Evolutionary conservation across 2,113 vertebrate species (phyloP).

Genomic region (Rhea americana): DNA sequence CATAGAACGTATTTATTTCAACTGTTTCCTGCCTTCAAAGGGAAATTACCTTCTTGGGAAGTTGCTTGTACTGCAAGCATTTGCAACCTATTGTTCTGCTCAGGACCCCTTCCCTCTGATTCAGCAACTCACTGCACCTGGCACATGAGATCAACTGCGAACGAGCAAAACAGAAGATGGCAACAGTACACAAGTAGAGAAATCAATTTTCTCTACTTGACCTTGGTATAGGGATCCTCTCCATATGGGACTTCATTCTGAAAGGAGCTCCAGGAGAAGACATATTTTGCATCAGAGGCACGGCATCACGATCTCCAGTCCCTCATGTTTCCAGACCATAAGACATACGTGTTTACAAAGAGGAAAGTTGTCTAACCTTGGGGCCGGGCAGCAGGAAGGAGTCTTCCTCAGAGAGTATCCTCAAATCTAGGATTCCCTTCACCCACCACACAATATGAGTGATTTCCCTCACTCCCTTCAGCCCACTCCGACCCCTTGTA

Average conservation of each 20-base stretch:
- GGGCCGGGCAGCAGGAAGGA: neutral
- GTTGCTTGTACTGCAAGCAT: neutral
- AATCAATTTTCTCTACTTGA: neutral
- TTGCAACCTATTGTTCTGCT: neutral
- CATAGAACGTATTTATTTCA: neutral
- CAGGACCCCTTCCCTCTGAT: neutral
- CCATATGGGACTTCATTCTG: neutral
- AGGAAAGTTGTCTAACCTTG: neutral
- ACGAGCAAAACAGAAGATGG: neutral
- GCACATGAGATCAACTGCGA: neutral
- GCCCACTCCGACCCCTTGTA: neutral
- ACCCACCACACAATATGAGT: neutral
- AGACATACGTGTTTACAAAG: neutral
- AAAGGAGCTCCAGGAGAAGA: neutral
- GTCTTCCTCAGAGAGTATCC: neutral
- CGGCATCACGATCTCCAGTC: too few relatives aligned
- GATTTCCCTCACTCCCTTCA: neutral
- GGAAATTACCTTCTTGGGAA: neutral
- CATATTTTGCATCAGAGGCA: neutral
- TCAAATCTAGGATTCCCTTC: neutral
- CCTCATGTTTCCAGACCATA: neutral
- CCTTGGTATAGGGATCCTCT: neutral
- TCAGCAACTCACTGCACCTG: neutral
- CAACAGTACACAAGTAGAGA: neutral
- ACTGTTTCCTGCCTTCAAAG: neutral